These are phyloP conservation scores for Dicyrtoma fusca DNA, from an alignment of 2,888 invertebrate species.

Conservation along the genomic window DNA sequence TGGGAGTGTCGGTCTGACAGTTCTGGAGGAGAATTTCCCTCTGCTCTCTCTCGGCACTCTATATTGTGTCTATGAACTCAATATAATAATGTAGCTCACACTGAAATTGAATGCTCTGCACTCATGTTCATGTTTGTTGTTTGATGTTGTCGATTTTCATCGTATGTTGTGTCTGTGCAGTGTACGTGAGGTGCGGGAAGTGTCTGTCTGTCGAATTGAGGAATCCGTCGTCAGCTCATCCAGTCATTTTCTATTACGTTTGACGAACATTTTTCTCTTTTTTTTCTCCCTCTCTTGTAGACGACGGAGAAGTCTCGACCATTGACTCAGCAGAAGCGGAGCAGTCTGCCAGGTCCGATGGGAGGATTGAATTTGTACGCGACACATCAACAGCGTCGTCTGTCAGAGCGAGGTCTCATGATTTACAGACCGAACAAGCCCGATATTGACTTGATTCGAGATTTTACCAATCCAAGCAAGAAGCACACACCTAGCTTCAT, in stretches of 20 bases:
- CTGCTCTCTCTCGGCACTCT: too few species aligned
- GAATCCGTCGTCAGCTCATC: not conserved
- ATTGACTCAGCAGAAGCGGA: constrained; percentile 46
- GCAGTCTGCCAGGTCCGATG: constrained; percentile 51
- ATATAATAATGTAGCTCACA: too few species aligned
- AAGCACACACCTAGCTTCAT: constrained; percentile 46
- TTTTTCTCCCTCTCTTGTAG: constrained; percentile 33
- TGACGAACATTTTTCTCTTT: not conserved
- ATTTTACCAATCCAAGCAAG: constrained; percentile 52
- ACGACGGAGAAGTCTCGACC: constrained; percentile 46
- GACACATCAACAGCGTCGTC: constrained; percentile 54
- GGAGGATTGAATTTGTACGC: constrained; percentile 47
- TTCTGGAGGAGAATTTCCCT: too few species aligned
- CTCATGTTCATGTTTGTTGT: too few species aligned
- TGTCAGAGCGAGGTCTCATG: constrained; percentile 55
- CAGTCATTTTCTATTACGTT: not conserved
- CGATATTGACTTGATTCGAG: constrained; percentile 56
- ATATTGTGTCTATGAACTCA: too few species aligned
- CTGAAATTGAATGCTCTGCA: too few species aligned
- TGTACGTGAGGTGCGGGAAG: too few species aligned
- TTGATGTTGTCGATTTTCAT: not conserved
- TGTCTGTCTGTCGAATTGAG: not conserved
- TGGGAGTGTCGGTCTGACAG: too few species aligned
- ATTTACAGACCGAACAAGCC: constrained; percentile 56
- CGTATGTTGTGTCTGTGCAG: not conserved